phyloP scores from a whole-genome alignment of 2,797 vertebrate species.

The Brachyrhaphis roseni region DNA sequence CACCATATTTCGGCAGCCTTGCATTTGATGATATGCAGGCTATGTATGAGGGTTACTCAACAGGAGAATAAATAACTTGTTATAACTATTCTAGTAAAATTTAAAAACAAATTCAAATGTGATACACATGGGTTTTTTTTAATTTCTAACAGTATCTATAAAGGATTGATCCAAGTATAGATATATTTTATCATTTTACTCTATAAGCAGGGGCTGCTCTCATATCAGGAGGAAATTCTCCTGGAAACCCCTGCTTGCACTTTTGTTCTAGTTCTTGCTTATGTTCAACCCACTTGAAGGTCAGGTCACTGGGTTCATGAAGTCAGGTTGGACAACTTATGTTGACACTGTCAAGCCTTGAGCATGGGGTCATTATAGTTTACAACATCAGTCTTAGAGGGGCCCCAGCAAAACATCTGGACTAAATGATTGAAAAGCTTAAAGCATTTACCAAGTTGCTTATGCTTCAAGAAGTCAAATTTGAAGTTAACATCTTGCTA shows the following conservation, averaged over 20 bases:
- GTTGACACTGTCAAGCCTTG: conserved; percentile 15
- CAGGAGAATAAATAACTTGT: not conserved
- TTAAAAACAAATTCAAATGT: conserved; percentile 9
- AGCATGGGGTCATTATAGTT: conserved; percentile 15
- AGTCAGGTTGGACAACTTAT: conserved; percentile 16
- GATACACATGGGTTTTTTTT: not conserved
- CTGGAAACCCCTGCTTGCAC: not conserved
- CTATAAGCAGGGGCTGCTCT: not conserved
- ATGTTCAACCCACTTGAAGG: conserved; percentile 14
- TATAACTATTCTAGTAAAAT: not conserved
- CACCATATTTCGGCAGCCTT: conserved; percentile 28
- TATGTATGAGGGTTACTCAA: conserved; percentile 16
- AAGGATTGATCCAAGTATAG: not conserved
- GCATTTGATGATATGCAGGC: conserved; percentile 34
- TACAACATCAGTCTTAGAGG: conserved; percentile 3
- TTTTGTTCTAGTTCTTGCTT: conserved; percentile 12
- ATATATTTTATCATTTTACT: not conserved
- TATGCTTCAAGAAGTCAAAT: not conserved
- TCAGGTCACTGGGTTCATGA: conserved; percentile 18
- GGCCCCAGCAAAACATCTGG: conserved; percentile 8
- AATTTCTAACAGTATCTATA: not conserved
- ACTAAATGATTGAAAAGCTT: not conserved
- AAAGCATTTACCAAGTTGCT: not conserved
- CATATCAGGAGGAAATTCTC: not conserved
- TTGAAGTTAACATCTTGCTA: not conserved